Base-by-base conservation (phyloP, 2,888 invertebrate species). In the Tryphoninae sp. region DNA sequence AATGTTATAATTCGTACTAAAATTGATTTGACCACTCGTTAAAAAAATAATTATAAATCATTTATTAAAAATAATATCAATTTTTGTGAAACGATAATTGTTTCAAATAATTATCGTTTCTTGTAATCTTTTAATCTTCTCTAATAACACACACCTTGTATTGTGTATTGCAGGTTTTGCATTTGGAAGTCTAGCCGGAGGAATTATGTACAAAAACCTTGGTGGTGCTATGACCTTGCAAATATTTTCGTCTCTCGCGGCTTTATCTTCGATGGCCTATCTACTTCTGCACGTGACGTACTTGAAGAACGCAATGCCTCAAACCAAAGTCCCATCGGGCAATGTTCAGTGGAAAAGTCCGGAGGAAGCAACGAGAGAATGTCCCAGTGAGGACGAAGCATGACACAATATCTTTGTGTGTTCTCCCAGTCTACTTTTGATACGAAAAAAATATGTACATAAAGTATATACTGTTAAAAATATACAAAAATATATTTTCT, bases 131-230 rank as follows among this genome's bases (percentile, higher is more conserved):
- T 72, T 16, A 69, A 51, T 58, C 8, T 23, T 9, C 64, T 82
- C 11, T 11, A 2, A 51, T 59, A 82, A 64, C 19, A 33, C 19
- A 59, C 55, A 59, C n/a, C n/a, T 67, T 55, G 8, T 84, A 80
- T 80, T 76, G 73, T 79, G 83, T 33, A 7, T 88, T 90, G 71
- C 88, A 95, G 96, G 96, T 13, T 96, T 95, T 88, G 95, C 96
- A 0, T 90, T 97, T 65, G 97, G 97, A 0, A 96, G 96, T 49
- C 90, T 97, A 0, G 88, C 95, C 2, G 96, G 96, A 1, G 97
- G 97, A 0, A 92, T 95, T 80, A 89, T 96, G 61, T 96, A 96
- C 89, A 93, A 94, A 74, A 91, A 93, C 80, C 88, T 94, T 13
- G 96, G 96, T 0, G 96, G 96, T 0, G 91, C 91, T 61, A 86